A percentile compares a stretch with the other conserved stretches of the same genome.
These are phyloP conservation scores for Paguma larvata DNA, from an alignment of 2,797 vertebrate genomes.

Conservation along the genomic window DNA sequence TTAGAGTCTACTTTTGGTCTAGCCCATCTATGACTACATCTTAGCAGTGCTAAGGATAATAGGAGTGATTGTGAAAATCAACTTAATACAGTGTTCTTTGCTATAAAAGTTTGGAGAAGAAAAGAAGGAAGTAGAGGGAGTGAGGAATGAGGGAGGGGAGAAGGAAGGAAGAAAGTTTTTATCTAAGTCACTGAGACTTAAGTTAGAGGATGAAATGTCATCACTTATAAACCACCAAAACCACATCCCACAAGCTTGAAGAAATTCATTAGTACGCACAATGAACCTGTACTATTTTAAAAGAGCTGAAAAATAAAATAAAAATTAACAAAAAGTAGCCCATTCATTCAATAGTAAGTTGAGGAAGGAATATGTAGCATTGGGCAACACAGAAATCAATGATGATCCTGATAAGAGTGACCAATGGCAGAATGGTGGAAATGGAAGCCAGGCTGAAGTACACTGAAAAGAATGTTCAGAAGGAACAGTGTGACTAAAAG, in stretches of 20 bases:
- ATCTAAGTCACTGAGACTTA: neutral
- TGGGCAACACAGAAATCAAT: neutral
- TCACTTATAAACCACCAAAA: slow-evolving; percentile 26
- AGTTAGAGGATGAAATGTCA: neutral
- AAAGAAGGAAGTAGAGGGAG: neutral
- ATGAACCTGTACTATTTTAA: slow-evolving; percentile 2
- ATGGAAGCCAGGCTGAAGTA: neutral
- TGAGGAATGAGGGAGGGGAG: neutral
- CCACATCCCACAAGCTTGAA: neutral
- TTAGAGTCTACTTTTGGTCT: neutral
- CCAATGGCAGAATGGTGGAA: neutral
- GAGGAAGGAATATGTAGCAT: neutral
- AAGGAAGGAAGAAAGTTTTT: neutral
- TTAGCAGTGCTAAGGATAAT: neutral
- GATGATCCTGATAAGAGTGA: neutral
- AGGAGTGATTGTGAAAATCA: neutral
- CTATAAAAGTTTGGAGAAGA: slow-evolving; percentile 8
- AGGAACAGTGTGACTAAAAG: neutral
- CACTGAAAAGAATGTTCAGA: neutral
- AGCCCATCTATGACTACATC: neutral
- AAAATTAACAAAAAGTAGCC: neutral
- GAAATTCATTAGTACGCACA: neutral
- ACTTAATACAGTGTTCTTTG: neutral
- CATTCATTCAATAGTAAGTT: neutral
- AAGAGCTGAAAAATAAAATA: neutral